Evolutionary conservation across 2,888 invertebrate species (phyloP).

Genomic region (Lasioglossum figueresi): DNA sequence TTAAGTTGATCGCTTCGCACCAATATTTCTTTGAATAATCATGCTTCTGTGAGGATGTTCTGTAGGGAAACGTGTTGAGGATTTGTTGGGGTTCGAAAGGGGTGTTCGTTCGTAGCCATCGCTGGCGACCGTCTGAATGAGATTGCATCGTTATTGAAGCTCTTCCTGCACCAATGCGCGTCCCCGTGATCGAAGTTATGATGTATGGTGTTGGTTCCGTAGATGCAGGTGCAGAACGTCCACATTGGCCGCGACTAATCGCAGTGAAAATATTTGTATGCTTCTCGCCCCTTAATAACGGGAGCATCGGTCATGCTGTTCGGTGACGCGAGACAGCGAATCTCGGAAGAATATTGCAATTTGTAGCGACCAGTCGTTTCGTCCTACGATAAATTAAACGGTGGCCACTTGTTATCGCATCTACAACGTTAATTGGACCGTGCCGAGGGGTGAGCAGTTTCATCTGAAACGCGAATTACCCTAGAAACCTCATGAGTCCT

Average conservation of each 20-base stretch:
- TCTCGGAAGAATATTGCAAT: conserved; percentile 72
- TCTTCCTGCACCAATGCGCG: conserved; percentile 39
- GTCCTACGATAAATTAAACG: conserved; percentile 66
- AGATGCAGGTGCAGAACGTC: conserved; percentile 51
- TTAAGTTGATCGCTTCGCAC: not conserved
- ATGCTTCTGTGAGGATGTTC: not conserved
- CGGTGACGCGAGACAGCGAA: conserved; percentile 61
- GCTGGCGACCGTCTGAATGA: conserved; percentile 55
- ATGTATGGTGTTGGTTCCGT: conserved; percentile 58
- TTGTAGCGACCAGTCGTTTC: conserved; percentile 56
- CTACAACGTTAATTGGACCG: conserved; percentile 64
- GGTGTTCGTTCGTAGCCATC: conserved; percentile 37
- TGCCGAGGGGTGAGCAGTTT: not conserved
- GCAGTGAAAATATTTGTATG: conserved; percentile 65
- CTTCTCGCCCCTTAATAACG: conserved; percentile 67
- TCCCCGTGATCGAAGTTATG: conserved; percentile 63
- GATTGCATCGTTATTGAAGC: conserved; percentile 66
- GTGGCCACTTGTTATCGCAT: conserved; percentile 59
- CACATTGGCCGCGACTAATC: conserved; percentile 57
- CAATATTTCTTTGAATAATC: not conserved
- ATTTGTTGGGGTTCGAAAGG: not conserved
- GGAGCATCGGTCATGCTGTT: conserved; percentile 64
- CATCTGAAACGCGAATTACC: conserved; percentile 11
- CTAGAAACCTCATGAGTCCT: conserved; percentile 28
- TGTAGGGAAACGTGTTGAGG: not conserved